A percentile compares a stretch with the other conserved stretches of the same genome.
Conservation (phyloP, 2,113 vertebrate genomes). For the Thunnus thynnus region DNA sequence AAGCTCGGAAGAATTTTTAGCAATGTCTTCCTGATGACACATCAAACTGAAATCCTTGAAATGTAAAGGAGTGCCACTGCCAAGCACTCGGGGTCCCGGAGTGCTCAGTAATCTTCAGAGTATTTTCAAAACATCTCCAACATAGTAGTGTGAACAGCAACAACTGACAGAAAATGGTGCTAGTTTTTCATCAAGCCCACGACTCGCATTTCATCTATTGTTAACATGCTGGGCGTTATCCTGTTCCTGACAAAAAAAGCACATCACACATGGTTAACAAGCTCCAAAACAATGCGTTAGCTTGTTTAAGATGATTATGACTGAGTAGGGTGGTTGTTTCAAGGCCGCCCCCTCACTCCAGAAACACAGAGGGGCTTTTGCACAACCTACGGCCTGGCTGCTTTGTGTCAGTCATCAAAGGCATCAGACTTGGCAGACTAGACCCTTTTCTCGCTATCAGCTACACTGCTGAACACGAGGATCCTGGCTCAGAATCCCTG, state of each 20-base stretch:
- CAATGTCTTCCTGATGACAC: conserved; percentile 76
- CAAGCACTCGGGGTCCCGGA: conserved; percentile 50
- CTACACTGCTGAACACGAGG: conserved; percentile 57
- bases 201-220: conserved; percentile 65
- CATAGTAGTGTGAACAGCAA: conserved; percentile 33
- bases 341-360: conserved; percentile 74
- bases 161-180: conserved; percentile 44
- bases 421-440: conserved; percentile 64
- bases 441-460: conserved; percentile 63
- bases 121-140: conserved; percentile 43
- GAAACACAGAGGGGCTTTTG: conserved; percentile 65
- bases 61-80: conserved; percentile 63
- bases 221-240: conserved; percentile 52
- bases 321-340: conserved; percentile 72
- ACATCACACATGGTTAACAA: conserved; percentile 65
- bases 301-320: conserved; percentile 77
- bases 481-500: conserved; percentile 23
- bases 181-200: conserved; percentile 38
- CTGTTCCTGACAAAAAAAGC: conserved; percentile 68
- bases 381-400: conserved; percentile 58
- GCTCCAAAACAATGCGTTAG: conserved; percentile 69
- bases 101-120: conserved; percentile 40
- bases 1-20: conserved; percentile 63
- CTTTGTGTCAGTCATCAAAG: conserved; percentile 75
- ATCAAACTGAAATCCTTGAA: conserved; percentile 76